Conservation (phyloP, 2,113 vertebrate species). For the Sterrhoptilus dennistouni region DNA sequence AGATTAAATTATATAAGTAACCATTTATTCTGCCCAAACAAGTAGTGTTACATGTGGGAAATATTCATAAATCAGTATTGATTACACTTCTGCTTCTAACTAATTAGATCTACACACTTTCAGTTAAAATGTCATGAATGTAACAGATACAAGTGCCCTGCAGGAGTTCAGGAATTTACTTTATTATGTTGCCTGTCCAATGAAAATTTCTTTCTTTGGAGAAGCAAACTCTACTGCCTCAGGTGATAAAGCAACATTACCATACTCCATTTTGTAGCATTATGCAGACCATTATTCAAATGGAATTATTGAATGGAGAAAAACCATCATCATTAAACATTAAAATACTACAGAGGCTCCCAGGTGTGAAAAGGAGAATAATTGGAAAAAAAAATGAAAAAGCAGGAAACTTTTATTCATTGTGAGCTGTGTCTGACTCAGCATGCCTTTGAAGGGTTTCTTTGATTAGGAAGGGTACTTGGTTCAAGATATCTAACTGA, state of each 20-base stretch:
- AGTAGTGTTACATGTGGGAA: not conserved
- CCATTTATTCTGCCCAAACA: constrained; percentile 22
- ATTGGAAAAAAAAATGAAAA: not conserved
- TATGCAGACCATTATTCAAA: not conserved
- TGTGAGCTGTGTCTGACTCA: not conserved
- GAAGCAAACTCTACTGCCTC: not conserved
- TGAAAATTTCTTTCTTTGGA: constrained; percentile 13
- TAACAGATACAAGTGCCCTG: not conserved
- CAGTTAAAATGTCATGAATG: constrained; percentile 6
- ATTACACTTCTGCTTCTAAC: not conserved
- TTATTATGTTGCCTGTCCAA: not conserved
- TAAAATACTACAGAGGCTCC: not conserved
- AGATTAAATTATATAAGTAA: not conserved
- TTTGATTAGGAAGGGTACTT: not conserved
- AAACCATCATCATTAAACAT: not conserved
- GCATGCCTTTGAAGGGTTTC: not conserved
- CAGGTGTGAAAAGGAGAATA: not conserved
- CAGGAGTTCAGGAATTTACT: not conserved
- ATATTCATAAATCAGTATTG: constrained; percentile 26
- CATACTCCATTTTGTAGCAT: not conserved
- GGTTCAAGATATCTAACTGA: not conserved
- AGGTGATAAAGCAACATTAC: not conserved
- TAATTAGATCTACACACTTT: constrained; percentile 12
- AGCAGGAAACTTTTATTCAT: not conserved
- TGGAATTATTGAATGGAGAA: not conserved